These are phyloP conservation scores for Eilema sororculum DNA, from an alignment of 2,888 invertebrate species.

Conservation along the genomic window DNA sequence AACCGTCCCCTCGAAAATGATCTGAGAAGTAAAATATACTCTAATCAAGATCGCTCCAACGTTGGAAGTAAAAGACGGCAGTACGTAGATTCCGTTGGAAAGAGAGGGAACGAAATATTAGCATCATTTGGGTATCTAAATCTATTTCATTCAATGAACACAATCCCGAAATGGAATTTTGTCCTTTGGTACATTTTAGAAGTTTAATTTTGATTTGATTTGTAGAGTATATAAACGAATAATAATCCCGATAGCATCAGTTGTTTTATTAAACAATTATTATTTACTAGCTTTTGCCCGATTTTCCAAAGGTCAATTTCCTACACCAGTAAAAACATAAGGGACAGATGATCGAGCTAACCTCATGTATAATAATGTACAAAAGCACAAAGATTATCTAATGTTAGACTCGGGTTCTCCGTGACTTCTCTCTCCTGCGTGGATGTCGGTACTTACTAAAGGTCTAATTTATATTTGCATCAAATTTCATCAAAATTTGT, in stretches of 20 bases:
- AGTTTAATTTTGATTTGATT: not conserved
- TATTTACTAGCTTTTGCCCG: no score
- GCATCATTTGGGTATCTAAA: not conserved
- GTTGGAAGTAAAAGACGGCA: not conserved
- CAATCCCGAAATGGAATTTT: not conserved
- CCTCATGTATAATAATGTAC: no score
- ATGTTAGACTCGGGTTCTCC: no score
- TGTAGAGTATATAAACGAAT: not conserved
- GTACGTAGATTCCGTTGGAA: not conserved
- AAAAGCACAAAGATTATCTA: no score
- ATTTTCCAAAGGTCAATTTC: no score
- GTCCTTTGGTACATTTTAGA: not conserved
- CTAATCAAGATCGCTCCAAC: not conserved
- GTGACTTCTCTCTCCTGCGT: no score
- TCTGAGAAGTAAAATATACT: not conserved
- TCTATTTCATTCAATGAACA: constrained; percentile 9
- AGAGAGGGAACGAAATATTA: not conserved
- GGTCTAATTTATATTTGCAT: no score
- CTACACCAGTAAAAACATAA: no score
- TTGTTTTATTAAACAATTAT: no score
- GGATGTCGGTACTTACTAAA: no score
- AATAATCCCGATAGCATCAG: not conserved
- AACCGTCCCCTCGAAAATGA: not conserved
- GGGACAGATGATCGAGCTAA: no score
- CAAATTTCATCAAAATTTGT: no score